These are phyloP conservation scores for Muscicapa adusta DNA, from an alignment of 2,113 vertebrate species.

Conservation along the genomic window DNA sequence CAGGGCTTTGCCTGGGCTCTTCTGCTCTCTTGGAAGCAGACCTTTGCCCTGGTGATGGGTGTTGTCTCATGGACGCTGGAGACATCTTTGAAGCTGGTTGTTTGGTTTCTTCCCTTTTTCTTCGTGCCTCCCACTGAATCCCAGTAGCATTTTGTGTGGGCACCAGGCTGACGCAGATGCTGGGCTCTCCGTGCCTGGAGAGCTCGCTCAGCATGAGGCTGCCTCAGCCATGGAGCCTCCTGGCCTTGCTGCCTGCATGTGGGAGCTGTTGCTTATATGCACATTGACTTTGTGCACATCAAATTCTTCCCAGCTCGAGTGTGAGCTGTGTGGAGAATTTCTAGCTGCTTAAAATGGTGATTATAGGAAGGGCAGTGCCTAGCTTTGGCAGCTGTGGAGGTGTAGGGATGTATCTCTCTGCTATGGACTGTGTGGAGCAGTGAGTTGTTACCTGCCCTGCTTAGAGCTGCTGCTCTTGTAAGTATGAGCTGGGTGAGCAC, in stretches of 20 bases:
- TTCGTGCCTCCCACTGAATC: not conserved
- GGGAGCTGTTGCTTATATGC: not conserved
- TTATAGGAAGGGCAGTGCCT: not conserved
- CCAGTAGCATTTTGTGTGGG: not conserved
- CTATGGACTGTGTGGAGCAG: not conserved
- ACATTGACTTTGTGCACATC: not conserved
- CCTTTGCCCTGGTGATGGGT: not conserved
- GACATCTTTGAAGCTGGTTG: not conserved
- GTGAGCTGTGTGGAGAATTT: not conserved
- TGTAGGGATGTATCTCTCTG: not conserved
- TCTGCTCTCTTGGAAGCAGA: not conserved
- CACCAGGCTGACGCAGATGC: not conserved
- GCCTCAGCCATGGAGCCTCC: not conserved
- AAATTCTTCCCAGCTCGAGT: not conserved
- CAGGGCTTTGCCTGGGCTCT: not conserved
- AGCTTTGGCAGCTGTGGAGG: not conserved
- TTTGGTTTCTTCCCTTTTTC: not conserved
- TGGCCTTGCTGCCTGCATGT: not conserved
- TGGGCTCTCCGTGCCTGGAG: rapidly evolving
- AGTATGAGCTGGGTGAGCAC: not conserved
- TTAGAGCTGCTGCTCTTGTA: not conserved
- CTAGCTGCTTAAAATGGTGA: not conserved
- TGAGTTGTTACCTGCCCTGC: not conserved
- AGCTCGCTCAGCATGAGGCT: not conserved
- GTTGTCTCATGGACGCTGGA: not conserved